Evolutionary conservation across 2,888 invertebrate species (phyloP).

Genomic region (Orchesellides sinensis): DNA sequence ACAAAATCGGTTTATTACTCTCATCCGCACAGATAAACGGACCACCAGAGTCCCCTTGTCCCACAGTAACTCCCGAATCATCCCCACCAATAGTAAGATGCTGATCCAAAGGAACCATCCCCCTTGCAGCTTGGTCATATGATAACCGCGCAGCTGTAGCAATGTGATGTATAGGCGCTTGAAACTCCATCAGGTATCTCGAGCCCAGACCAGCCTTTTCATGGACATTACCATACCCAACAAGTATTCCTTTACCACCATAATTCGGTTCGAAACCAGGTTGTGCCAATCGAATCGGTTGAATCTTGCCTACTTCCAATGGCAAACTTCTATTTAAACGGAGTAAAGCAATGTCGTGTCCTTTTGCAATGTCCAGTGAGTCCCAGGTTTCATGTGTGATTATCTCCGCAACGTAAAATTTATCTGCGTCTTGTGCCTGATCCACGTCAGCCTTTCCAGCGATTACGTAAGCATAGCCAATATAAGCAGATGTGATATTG

Average conservation of each 20-base stretch:
- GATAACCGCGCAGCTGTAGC: background rate
- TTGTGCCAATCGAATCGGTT: background rate
- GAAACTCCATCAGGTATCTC: background rate
- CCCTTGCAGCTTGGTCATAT: background rate
- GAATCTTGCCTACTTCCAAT: background rate
- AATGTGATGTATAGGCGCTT: background rate
- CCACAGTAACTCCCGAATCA: conserved; percentile 24
- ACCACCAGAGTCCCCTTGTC: conserved; percentile 37
- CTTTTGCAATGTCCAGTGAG: background rate
- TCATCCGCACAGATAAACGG: conserved; percentile 22
- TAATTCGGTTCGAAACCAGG: background rate
- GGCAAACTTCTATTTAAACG: background rate
- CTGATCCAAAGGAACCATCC: conserved; percentile 5
- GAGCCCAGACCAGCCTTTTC: background rate
- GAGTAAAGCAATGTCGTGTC: background rate
- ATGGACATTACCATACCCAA: background rate
- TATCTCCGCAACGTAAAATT: background rate
- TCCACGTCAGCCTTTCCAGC: background rate
- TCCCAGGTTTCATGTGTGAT: background rate
- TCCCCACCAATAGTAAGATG: conserved; percentile 28
- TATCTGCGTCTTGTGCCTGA: background rate
- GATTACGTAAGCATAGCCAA: no score
- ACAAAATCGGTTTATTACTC: conserved; percentile 14
- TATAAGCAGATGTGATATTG: no score
- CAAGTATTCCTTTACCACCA: background rate